Evolutionary conservation across 1,140 invertebrate species (phyloP), one percentile per base, ranked within the genome.

Genomic region (Saccostrea echinata): DNA sequence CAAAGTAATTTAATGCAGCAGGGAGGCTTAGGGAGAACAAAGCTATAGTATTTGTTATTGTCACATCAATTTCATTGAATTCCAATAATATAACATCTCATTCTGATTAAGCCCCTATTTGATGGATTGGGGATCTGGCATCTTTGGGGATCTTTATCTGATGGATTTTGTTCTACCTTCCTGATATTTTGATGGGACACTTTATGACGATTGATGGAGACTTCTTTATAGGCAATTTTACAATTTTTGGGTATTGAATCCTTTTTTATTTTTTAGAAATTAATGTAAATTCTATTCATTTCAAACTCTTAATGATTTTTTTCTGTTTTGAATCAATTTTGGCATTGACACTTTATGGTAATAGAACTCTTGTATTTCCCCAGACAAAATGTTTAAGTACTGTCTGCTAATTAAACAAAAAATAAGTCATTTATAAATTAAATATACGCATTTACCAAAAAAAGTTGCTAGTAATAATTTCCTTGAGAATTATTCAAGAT

Each of bases 341-440:
- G 68, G 68, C 68, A 76, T 16, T 76, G 68, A 76, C 68, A 76
- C 11, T 76, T 76, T 76, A 76, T 76, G 68, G 27, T 76, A 30
- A 76, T 76, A 33, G 68, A 76, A 33, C 11, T 30, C 30, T 33
- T 76, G 68, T 76, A 3, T 33, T 16, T 30, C 16, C 18, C n/a
- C n/a, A 61, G 55, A 61, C 55, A 61, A 21, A 21, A 61, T n/a
- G n/a, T 21, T 61, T 61, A 61, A 61, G 43, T n/a, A 61, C 55
- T 57, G 55, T 61, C 55, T 61, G 55, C 55, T n/a, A 61, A 61
- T 21, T 18, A 43, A n/a, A 43, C 43, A 43, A 8, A 43, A 43
- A 43, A 43, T 43, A 43, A 43, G 43, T 43, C 43, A 43, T 43
- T 43, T 8, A 43, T 43, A 43, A 43, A 43, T 43, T 43, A 43